Conservation (phyloP, 2,797 vertebrate species). For the Anas flavirostris region DNA sequence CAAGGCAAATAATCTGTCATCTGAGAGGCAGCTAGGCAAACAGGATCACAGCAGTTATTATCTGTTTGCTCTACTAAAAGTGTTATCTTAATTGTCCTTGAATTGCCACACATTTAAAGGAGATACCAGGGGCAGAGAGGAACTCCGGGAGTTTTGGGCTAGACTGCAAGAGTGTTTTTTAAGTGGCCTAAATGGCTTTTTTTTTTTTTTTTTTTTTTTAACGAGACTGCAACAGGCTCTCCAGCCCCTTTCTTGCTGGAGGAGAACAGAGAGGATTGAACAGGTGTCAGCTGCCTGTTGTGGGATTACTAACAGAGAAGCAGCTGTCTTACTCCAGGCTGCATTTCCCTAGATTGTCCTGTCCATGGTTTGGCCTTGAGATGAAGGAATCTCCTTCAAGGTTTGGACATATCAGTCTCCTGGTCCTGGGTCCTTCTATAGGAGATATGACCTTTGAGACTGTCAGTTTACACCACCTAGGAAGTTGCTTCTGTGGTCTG, state of each 20-base stretch:
- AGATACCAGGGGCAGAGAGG: background rate
- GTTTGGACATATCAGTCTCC: background rate
- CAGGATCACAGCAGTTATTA: background rate
- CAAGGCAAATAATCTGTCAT: background rate
- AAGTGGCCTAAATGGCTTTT: background rate
- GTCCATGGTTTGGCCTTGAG: background rate
- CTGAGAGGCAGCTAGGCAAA: background rate
- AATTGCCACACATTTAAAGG: background rate
- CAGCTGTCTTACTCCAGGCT: background rate
- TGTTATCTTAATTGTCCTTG: background rate
- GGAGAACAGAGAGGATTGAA: background rate
- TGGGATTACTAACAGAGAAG: background rate
- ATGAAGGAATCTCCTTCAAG: background rate
- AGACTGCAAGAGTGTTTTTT: background rate
- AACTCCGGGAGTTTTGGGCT: background rate
- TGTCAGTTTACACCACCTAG: background rate
- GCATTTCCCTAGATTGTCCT: background rate
- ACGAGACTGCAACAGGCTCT: background rate
- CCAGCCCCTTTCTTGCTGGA: background rate
- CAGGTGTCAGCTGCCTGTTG: rapidly evolving
- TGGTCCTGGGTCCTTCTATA: background rate
- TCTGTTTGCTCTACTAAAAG: background rate
- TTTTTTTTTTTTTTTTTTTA: background rate
- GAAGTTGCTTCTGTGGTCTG: background rate
- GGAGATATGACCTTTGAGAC: background rate